phyloP scores from a whole-genome alignment of 2,888 invertebrate species.

The Synanthedon formicaeformis region DNA sequence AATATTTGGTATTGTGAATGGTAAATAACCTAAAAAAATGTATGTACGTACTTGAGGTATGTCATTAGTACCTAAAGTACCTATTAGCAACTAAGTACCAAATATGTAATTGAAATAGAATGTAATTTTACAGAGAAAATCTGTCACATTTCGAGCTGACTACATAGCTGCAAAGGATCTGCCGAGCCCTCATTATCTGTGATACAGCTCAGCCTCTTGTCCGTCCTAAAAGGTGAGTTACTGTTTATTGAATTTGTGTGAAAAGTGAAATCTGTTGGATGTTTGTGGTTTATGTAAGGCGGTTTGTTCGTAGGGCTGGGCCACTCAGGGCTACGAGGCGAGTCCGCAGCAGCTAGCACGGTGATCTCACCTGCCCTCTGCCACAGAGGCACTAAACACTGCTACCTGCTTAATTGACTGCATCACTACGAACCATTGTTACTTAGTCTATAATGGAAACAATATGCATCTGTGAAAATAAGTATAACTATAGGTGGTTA shows the following conservation, averaged over 20 bases:
- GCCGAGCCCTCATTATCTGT: slow-evolving; percentile 71
- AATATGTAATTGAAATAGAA: neutral
- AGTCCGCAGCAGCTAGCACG: slow-evolving; percentile 67
- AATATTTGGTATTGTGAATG: too few species aligned
- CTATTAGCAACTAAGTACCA: neutral
- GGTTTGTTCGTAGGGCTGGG: slow-evolving; percentile 67
- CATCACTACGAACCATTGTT: slow-evolving; percentile 73
- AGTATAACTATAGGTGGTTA: slow-evolving; percentile 69
- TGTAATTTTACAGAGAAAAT: slow-evolving; percentile 28
- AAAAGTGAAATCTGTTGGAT: neutral
- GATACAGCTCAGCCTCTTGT: slow-evolving; percentile 72
- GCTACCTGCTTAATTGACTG: slow-evolving; percentile 75
- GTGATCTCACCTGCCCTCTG: slow-evolving; percentile 69
- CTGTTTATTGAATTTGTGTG: neutral
- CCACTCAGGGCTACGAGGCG: slow-evolving; percentile 76
- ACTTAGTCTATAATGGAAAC: slow-evolving; percentile 72
- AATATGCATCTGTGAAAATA: slow-evolving; percentile 79
- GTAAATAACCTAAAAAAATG: too few species aligned
- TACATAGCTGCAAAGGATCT: slow-evolving; percentile 67
- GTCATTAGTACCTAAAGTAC: neutral
- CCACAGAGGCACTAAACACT: slow-evolving; percentile 64
- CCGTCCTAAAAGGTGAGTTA: slow-evolving; percentile 65
- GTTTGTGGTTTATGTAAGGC: neutral
- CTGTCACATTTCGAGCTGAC: slow-evolving; percentile 61
- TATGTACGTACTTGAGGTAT: neutral